Conservation (phyloP, 1,140 invertebrate genomes). For the Thaumetopoea pityocampa region DNA sequence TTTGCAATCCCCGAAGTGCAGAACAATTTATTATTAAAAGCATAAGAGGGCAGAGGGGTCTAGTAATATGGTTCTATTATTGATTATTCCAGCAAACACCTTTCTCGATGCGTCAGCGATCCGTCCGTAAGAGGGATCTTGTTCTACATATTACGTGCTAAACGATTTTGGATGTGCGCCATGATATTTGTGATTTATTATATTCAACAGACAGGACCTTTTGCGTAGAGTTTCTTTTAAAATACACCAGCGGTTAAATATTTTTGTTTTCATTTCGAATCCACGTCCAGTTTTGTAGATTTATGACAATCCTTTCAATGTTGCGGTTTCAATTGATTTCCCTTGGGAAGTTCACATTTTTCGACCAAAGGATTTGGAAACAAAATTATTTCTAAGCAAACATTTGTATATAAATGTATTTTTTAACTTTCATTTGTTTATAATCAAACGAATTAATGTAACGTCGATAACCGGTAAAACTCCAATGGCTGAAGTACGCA, state of each 20-base stretch:
- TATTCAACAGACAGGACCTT: neutral
- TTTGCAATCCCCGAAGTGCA: conserved; percentile 20
- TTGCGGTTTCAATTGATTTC: conserved; percentile 9
- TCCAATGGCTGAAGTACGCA: too few species aligned
- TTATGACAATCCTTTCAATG: conserved; percentile 6
- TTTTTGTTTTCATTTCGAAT: conserved; percentile 8
- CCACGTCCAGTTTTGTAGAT: conserved; percentile 2
- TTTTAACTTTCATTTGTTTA: too few species aligned
- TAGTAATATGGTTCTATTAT: conserved; percentile 46
- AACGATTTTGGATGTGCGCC: conserved; percentile 44
- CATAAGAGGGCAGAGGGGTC: conserved; percentile 37
- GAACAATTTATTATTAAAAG: conserved; percentile 12
- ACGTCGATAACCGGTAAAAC: too few species aligned
- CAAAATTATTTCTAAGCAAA: conserved; percentile 5
- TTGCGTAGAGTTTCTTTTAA: conserved; percentile 3
- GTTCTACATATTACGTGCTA: conserved; percentile 55
- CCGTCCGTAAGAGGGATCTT: conserved; percentile 36
- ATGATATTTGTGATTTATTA: conserved; percentile 33
- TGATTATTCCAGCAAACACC: conserved; percentile 63
- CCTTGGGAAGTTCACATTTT: conserved; percentile 5
- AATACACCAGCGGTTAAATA: conserved; percentile 5
- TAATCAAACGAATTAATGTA: too few species aligned
- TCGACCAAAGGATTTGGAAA: conserved; percentile 11
- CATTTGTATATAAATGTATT: too few species aligned
- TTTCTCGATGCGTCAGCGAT: conserved; percentile 59